Conservation (phyloP, 2,113 vertebrate genomes). For the Solenodon paradoxus region DNA sequence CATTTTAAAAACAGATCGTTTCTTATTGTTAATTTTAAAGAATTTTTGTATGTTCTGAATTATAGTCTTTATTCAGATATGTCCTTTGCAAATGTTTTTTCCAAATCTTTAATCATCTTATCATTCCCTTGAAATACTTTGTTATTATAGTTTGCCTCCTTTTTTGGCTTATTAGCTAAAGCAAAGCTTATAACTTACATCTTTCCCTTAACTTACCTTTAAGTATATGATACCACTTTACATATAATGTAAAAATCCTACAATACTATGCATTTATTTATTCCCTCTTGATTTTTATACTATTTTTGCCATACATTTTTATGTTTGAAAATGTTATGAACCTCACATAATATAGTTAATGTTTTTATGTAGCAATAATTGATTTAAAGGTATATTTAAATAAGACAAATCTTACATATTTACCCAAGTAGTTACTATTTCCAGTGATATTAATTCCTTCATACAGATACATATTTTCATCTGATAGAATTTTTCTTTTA, state of each 20-base stretch:
- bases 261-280: not conserved
- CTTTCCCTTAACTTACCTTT: not conserved
- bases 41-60: too few species aligned
- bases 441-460: not conserved
- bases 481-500: not conserved
- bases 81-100: not conserved
- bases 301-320: not conserved
- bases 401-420: not conserved
- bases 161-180: not conserved
- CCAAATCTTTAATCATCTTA: not conserved
- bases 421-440: too few species aligned
- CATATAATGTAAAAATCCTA: not conserved
- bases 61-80: not conserved
- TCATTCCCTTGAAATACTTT: not conserved
- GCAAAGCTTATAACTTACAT: not conserved
- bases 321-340: not conserved
- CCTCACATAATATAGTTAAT: not conserved
- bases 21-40: too few species aligned
- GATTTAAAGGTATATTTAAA: not conserved
- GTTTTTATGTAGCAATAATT: not conserved
- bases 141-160: not conserved
- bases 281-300: not conserved
- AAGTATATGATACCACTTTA: not conserved
- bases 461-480: not conserved
- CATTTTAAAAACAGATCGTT: too few species aligned